phyloP scores from a whole-genome alignment of 2,113 vertebrate species.

The Suricata suricatta region DNA sequence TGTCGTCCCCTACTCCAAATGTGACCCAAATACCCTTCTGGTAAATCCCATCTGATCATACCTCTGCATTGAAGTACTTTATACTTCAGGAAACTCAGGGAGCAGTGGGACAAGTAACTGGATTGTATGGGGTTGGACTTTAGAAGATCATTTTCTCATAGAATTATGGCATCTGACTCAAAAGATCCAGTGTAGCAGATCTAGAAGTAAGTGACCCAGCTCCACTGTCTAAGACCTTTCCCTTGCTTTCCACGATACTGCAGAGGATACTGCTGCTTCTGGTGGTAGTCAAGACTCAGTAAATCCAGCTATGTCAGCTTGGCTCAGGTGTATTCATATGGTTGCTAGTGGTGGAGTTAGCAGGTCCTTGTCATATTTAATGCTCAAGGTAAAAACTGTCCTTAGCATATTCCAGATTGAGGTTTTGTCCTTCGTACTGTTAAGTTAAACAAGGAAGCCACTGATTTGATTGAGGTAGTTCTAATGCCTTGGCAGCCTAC shows the following conservation, averaged over 20 bases:
- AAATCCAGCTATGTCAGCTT: background rate
- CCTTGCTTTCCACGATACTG: background rate
- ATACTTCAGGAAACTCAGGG: background rate
- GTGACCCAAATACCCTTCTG: background rate
- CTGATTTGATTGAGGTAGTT: background rate
- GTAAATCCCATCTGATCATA: background rate
- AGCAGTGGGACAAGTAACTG: background rate
- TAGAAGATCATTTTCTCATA: background rate
- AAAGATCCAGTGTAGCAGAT: background rate
- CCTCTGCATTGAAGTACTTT: background rate
- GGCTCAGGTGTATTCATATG: background rate
- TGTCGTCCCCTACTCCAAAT: background rate
- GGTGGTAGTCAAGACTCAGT: background rate
- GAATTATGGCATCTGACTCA: background rate
- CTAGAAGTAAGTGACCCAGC: background rate
- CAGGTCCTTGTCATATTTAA: background rate
- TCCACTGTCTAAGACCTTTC: background rate
- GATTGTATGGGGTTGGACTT: background rate
- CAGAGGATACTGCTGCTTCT: background rate
- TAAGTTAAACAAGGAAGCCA: background rate
- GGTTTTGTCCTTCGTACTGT: background rate
- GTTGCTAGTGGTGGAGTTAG: background rate
- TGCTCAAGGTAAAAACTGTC: background rate
- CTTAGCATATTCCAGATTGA: background rate
- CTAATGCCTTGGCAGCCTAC: background rate